phyloP scores from a whole-genome alignment of 2,113 vertebrate genomes.

The Nestor notabilis region DNA sequence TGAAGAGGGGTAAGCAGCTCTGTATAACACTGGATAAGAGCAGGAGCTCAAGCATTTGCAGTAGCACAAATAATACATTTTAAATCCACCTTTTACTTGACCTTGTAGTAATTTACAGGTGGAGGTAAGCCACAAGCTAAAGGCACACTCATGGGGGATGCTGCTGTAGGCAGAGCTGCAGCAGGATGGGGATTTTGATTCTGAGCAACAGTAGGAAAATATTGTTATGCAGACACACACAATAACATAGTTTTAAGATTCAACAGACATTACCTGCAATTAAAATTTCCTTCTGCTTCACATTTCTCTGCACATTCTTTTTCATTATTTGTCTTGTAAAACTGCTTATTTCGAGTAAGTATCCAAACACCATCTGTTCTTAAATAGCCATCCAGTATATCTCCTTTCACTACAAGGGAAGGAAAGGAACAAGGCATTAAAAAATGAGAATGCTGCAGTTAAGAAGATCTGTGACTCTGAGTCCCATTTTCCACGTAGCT shows the following conservation, averaged over 20 bases:
- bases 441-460: neutral
- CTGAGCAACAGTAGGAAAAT: neutral
- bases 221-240: neutral
- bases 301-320: slow-evolving; percentile 69
- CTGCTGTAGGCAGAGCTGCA: neutral
- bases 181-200: neutral
- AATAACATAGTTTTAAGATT: neutral
- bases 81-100: neutral
- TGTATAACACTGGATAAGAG: neutral
- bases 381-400: slow-evolving; percentile 64
- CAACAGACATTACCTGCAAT: slow-evolving; percentile 72
- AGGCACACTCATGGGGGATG: neutral
- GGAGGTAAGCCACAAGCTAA: neutral
- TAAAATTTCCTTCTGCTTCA: slow-evolving; percentile 68
- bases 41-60: neutral
- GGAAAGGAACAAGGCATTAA: neutral
- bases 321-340: neutral
- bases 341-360: neutral
- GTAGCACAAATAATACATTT: neutral
- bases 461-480: neutral
- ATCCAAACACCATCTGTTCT: slow-evolving; percentile 75
- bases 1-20: neutral
- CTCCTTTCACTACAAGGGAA: slow-evolving; percentile 60
- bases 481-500: neutral
- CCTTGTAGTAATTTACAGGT: neutral